Conservation (phyloP, 2,797 vertebrate species). For the Intellagama lesueurii region DNA sequence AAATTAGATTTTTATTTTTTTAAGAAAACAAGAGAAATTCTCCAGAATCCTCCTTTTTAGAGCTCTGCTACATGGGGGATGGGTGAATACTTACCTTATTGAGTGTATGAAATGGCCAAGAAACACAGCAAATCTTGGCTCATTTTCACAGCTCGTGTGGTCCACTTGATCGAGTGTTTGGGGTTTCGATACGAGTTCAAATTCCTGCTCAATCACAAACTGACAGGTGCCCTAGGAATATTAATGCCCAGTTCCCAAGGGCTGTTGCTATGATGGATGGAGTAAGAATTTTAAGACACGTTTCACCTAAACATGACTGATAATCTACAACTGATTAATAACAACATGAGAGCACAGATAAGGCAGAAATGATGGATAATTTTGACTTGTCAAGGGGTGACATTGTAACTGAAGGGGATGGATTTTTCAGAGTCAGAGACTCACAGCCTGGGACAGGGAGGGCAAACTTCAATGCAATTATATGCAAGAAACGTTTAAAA, state of each 20-base stretch:
- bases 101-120: neutral
- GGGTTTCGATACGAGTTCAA: neutral
- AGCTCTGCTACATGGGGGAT: neutral
- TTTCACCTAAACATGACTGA: conserved; percentile 30
- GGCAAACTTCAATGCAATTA: neutral
- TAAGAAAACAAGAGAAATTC: neutral
- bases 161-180: neutral
- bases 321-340: conserved; percentile 33
- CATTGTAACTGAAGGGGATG: conserved; percentile 8
- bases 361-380: conserved; percentile 16
- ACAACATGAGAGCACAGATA: conserved; percentile 10
- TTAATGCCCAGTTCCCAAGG: conserved; percentile 15
- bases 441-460: no score
- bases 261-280: conserved; percentile 26
- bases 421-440: conserved; percentile 2
- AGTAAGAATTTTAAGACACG: conserved; percentile 15
- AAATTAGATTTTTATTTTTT: neutral
- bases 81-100: neutral
- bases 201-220: conserved; percentile 15
- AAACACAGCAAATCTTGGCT: neutral
- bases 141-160: neutral
- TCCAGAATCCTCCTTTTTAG: neutral
- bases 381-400: conserved; percentile 17
- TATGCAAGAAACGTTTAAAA: neutral
- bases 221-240: conserved; percentile 29